phyloP scores from a whole-genome alignment of 2,888 invertebrate genomes.

The Macrosiphum euphorbiae region DNA sequence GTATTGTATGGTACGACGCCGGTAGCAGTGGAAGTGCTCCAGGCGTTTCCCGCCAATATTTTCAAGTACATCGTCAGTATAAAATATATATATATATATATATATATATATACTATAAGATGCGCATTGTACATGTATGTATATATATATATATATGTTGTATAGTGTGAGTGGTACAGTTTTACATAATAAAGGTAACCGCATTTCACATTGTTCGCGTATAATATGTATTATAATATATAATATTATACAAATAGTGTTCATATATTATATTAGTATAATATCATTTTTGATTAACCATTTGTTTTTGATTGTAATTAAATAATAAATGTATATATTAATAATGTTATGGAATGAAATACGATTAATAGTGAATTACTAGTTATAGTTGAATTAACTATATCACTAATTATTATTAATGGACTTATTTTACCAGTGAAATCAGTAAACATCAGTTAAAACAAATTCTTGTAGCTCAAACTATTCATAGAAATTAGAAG shows the following conservation, averaged over 20 bases:
- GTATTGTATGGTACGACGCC: background rate
- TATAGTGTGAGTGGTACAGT: background rate
- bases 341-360: background rate
- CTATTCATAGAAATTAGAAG: background rate
- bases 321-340: background rate
- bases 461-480: background rate
- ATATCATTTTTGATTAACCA: background rate
- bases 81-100: background rate
- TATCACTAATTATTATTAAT: background rate
- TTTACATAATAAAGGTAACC: constrained; percentile 15
- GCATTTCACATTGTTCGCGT: background rate
- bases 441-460: background rate
- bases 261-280: background rate
- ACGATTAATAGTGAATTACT: too few species aligned
- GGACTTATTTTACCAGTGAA: background rate
- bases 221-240: background rate
- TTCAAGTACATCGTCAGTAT: background rate
- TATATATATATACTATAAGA: background rate
- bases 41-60: constrained; percentile 48
- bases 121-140: background rate
- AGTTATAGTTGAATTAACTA: too few species aligned
- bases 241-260: background rate
- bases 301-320: background rate
- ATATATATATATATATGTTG: background rate
- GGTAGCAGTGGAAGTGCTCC: constrained; percentile 6